phyloP scores from a whole-genome alignment of 2,797 vertebrate genomes.

The Catharus ustulatus region DNA sequence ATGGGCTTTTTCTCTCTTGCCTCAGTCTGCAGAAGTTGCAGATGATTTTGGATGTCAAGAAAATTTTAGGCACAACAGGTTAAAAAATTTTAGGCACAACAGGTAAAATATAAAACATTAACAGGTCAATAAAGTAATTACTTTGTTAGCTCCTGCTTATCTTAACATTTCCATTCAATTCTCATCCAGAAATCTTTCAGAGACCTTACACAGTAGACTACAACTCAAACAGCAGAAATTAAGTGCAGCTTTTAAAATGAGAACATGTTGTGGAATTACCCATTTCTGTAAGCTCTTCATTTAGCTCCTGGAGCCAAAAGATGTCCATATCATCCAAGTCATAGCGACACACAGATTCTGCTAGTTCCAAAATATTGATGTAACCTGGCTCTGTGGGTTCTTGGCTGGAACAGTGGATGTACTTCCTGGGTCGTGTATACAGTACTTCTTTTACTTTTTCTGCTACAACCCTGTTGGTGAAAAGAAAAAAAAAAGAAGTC shows the following conservation, averaged over 20 bases:
- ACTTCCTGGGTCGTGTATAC: slow-evolving; percentile 90
- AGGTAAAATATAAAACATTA: neutral
- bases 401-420: slow-evolving; percentile 86
- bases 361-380: slow-evolving; percentile 90
- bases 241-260: neutral
- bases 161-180: neutral
- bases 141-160: neutral
- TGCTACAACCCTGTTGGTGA: slow-evolving; percentile 79
- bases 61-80: neutral
- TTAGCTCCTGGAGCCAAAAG: slow-evolving; percentile 91
- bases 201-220: neutral
- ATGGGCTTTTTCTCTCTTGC: neutral
- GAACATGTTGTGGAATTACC: slow-evolving; percentile 75
- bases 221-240: neutral
- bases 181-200: neutral
- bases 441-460: slow-evolving; percentile 88
- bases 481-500: neutral
- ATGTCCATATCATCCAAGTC: slow-evolving; percentile 97
- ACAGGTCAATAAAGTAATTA: neutral
- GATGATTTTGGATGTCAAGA: neutral
- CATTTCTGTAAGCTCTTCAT: slow-evolving; percentile 88
- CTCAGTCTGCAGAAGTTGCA: neutral
- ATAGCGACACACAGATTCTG: slow-evolving; percentile 93
- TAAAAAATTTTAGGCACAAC: neutral
- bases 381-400: slow-evolving; percentile 89